Conservation (phyloP, 2,113 vertebrate species). For the Psilopogon haemacephalus region DNA sequence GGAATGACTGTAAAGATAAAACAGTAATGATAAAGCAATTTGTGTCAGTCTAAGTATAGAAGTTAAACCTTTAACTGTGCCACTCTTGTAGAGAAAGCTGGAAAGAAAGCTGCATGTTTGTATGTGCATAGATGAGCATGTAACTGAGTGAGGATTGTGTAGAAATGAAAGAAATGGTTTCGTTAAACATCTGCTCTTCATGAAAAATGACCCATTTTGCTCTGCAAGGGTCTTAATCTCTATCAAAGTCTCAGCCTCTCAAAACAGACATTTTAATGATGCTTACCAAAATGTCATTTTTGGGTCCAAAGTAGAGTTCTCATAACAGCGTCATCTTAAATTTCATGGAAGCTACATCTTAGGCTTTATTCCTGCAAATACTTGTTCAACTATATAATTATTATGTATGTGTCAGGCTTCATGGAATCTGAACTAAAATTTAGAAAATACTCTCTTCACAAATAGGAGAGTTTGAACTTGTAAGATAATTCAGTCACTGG, state of each 20-base stretch:
- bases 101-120: background rate
- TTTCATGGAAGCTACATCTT: background rate
- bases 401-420: background rate
- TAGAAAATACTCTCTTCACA: background rate
- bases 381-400: background rate
- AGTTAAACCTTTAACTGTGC: background rate
- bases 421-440: background rate
- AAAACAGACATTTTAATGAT: background rate
- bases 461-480: background rate
- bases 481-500: background rate
- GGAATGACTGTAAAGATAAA: slow-evolving; percentile 5
- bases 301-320: background rate
- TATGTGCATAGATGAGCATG: background rate
- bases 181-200: background rate
- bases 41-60: background rate
- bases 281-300: background rate
- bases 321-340: background rate
- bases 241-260: background rate
- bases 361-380: background rate
- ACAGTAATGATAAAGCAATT: slow-evolving; percentile 27
- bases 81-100: background rate
- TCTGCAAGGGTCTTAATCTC: background rate
- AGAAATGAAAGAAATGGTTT: background rate
- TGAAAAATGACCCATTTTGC: background rate
- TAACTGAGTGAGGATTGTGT: background rate